A percentile compares a stretch with the other conserved stretches of the same genome.
Evolutionary conservation across 2,797 vertebrate genomes (phyloP).

Genomic region (Poeciliopsis paucimaculata): DNA sequence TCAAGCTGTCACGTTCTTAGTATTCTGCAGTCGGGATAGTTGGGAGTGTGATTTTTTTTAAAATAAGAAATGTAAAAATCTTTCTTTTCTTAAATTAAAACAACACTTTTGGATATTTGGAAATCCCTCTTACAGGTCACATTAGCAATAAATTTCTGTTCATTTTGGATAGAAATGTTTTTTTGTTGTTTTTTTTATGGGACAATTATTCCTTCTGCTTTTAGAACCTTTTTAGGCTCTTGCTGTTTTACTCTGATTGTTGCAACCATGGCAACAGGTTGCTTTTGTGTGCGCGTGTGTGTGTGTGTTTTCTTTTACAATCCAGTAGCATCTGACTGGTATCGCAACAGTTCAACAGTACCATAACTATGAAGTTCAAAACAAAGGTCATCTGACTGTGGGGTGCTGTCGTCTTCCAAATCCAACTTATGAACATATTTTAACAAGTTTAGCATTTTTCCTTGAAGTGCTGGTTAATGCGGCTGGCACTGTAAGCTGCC

Average conservation of each 20-base stretch:
- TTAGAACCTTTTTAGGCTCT: not conserved
- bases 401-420: too few species aligned
- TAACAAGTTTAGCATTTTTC: not conserved
- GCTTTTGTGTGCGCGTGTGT: too few species aligned
- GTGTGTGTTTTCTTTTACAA: too few species aligned
- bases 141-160: not conserved
- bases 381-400: too few species aligned
- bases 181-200: not conserved
- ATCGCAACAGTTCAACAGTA: not conserved
- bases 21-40: conserved; percentile 15
- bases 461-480: not conserved
- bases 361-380: not conserved
- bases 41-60: not conserved
- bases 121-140: not conserved
- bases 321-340: not conserved
- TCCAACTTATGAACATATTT: not conserved
- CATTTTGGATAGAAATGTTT: not conserved
- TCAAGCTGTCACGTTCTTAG: conserved; percentile 6
- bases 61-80: not conserved
- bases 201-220: not conserved
- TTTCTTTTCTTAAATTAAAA: not conserved
- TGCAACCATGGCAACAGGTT: not conserved
- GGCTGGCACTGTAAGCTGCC: not conserved
- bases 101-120: conserved; percentile 9
- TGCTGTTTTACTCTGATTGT: not conserved